Evolutionary conservation across 30 jellyfish, hydroid and myxozoan species (phyloP), one percentile per base, ranked within the genome.

Genomic region (Aurelia sp.): DNA sequence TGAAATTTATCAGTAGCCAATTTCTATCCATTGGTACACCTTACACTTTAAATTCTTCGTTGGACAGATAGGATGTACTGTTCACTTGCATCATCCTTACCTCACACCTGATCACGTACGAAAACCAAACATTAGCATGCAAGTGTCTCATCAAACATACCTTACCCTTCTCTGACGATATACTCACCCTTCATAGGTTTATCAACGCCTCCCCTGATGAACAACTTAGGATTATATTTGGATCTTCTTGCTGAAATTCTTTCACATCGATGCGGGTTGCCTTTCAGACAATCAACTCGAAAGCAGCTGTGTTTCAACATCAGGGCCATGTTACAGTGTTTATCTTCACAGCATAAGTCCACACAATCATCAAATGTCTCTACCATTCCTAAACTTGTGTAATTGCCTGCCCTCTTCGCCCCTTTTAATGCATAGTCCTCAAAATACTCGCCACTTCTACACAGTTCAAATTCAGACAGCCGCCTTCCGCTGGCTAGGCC

Each of bases 371-470:
- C 93, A 62, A 92, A 87, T 7, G 81, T 23, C 27, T 79, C 81
- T 65, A 76, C 98, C 51, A 64, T 4, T 44, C 98, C 98, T 30
- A 92, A 84, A 37, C 79, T 92, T 21, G 50, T 80, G 76, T 87
- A 92, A 30, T 73, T 77, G 27, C 98, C 98, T 15, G 98, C 98
- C 74, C 74, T 92, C 37, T 86, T 50, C 58, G 97, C 98, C 13
- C 98, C 98, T 44, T 79, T 77, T 19, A 92, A 60, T 7, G 97
- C 95, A 70, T 72, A 92, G 58, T 96, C 98, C 72, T 84, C 89
- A n/a, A 73, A 77, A 57, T 86, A 86, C 79, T 86, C 96, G 10
- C 98, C 98, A 37, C 87, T 84, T 62, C 58, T 30, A 61, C 94
- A 85, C 62, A 85, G 73, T 40, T 85, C 88, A 13, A 13, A 47